phyloP scores from a whole-genome alignment of 2,797 vertebrate genomes.

The Manis pentadactyla region DNA sequence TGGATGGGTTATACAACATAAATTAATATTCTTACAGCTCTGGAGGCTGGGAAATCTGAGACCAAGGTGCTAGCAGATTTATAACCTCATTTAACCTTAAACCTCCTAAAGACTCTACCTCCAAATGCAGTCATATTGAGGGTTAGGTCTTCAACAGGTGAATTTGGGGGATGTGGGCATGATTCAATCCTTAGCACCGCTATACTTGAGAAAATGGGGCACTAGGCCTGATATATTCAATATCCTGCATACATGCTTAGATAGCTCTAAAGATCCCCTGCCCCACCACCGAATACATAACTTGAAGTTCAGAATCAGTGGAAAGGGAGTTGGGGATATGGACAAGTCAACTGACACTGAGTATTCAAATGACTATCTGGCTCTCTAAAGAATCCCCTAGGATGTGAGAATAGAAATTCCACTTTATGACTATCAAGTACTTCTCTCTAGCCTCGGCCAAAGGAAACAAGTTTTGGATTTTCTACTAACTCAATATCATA shows the following conservation, averaged over 20 bases:
- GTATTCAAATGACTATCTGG: background rate
- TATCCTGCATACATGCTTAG: background rate
- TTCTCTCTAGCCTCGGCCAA: background rate
- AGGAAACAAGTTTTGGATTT: background rate
- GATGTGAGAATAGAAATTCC: background rate
- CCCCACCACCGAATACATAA: background rate
- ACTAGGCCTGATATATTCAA: background rate
- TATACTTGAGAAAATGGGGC: conserved; percentile 6
- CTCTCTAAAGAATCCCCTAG: background rate
- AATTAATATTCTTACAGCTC: background rate
- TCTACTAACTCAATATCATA: background rate
- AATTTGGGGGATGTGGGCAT: background rate
- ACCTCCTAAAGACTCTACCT: background rate
- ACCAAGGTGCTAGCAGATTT: background rate
- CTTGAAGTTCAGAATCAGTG: background rate
- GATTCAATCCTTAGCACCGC: background rate
- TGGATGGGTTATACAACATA: background rate
- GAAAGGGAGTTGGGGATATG: background rate
- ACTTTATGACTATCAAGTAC: background rate
- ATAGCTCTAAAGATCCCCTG: background rate
- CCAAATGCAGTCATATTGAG: background rate
- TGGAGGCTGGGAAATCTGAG: background rate
- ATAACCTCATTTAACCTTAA: background rate
- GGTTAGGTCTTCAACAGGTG: background rate
- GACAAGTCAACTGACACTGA: background rate